A percentile compares a stretch with the other conserved stretches of the same genome.
Evolutionary conservation across 2,113 vertebrate genomes (phyloP).

Genomic region (Phylloscopus whistleri): DNA sequence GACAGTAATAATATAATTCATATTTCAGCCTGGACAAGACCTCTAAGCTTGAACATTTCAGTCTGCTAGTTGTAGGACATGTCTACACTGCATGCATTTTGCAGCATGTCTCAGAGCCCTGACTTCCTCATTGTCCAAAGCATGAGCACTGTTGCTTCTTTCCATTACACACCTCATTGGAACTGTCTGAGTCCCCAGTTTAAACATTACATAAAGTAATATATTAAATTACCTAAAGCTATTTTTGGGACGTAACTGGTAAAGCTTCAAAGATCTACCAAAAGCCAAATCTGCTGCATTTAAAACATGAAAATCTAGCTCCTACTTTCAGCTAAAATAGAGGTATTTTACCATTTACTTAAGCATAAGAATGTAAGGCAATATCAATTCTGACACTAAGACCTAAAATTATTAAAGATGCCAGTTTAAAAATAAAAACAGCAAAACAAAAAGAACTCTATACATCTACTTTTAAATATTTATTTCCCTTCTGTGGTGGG

Average conservation of each 20-base stretch:
- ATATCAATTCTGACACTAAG: neutral
- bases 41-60: neutral
- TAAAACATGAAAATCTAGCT: neutral
- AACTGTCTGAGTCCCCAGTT: neutral
- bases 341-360: neutral
- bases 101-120: neutral
- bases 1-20: neutral
- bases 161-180: neutral
- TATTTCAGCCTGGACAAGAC: neutral
- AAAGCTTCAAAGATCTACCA: neutral
- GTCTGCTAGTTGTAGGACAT: neutral
- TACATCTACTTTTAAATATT: neutral
- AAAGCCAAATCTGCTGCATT: neutral
- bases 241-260: neutral
- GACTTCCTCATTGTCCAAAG: neutral
- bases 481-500: neutral
- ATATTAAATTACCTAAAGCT: neutral
- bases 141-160: neutral
- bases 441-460: neutral
- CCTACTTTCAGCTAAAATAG: neutral
- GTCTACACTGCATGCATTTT: neutral
- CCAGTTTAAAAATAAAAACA: neutral
- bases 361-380: neutral
- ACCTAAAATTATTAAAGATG: neutral
- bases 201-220: neutral